Percentiles rank a stretch among this genome's conserved stretches.
Conservation (phyloP, 2,113 vertebrate genomes). For the Cyanocitta stelleri region DNA sequence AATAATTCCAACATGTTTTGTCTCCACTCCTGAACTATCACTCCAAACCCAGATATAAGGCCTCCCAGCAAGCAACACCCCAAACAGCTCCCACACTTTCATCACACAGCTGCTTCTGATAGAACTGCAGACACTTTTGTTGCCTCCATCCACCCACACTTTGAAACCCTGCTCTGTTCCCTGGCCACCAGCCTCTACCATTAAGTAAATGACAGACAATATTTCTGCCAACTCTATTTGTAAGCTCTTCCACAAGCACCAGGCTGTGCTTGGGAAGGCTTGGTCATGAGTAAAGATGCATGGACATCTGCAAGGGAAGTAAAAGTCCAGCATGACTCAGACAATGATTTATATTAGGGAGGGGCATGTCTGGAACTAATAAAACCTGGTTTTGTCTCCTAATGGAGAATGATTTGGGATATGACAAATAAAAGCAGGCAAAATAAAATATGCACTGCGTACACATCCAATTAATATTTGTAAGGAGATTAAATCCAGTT, state of each 20-base stretch:
- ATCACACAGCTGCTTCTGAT: not conserved
- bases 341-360: not conserved
- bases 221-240: not conserved
- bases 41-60: not conserved
- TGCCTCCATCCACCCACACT: not conserved
- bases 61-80: not conserved
- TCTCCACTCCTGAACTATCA: not conserved
- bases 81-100: not conserved
- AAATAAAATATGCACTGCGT: not conserved
- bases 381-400: not conserved
- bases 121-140: not conserved
- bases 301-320: not conserved
- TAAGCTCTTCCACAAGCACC: not conserved
- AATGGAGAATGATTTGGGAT: not conserved
- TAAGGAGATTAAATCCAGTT: not conserved
- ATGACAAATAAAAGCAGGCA: not conserved
- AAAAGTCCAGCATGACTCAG: not conserved
- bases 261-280: not conserved
- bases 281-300: not conserved
- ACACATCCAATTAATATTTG: not conserved
- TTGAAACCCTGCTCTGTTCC: not conserved
- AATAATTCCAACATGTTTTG: not conserved
- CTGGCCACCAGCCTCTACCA: not conserved
- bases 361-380: not conserved
- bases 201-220: not conserved